phyloP scores from a whole-genome alignment of 2,797 vertebrate genomes.

The Todus mexicanus region DNA sequence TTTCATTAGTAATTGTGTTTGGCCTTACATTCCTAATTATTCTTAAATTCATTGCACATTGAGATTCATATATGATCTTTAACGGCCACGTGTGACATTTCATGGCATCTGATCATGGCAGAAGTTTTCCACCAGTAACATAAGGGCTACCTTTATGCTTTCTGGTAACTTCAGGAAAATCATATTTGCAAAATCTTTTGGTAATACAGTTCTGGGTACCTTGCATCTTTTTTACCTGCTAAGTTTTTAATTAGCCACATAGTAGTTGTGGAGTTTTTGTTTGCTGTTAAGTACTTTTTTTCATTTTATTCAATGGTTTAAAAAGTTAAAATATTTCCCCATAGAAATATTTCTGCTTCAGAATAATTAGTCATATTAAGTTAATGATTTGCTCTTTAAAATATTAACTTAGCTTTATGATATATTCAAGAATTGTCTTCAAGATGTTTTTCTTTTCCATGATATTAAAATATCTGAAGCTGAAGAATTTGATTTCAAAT shows the following conservation, averaged over 20 bases:
- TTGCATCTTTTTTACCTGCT: background rate
- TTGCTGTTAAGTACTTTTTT: slow-evolving; percentile 38
- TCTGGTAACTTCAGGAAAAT: background rate
- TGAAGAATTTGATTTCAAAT: background rate
- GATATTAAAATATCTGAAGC: background rate
- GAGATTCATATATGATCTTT: background rate
- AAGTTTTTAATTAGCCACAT: background rate
- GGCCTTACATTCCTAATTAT: background rate
- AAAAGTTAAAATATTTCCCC: background rate
- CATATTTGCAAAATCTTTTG: background rate
- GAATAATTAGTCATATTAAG: slow-evolving; percentile 42
- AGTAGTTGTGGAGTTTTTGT: slow-evolving; percentile 51
- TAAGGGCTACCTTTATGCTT: background rate
- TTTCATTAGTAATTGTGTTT: background rate
- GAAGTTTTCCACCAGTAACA: background rate
- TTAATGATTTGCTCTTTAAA: slow-evolving; percentile 34
- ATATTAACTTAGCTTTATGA: slow-evolving; percentile 22
- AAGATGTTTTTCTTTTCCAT: background rate
- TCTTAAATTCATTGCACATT: background rate
- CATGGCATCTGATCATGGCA: background rate
- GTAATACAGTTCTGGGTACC: background rate
- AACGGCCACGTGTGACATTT: background rate
- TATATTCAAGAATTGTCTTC: background rate
- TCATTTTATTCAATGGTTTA: slow-evolving; percentile 15
- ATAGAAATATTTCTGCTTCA: slow-evolving; percentile 42